phyloP scores from a whole-genome alignment of 2,888 invertebrate species.

The Mythimna pallens region DNA sequence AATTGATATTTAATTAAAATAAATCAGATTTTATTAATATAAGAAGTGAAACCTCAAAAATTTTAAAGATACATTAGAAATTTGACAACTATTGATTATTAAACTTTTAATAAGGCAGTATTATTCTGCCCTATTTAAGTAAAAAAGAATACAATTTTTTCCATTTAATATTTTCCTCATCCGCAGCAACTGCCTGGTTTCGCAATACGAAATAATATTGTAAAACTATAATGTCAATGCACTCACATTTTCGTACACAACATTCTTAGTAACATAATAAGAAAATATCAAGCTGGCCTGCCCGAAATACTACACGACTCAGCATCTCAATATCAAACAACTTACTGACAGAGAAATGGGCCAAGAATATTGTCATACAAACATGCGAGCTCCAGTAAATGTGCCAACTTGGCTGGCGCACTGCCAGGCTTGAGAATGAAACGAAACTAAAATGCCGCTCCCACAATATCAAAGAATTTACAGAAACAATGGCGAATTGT shows the following conservation, averaged over 20 bases:
- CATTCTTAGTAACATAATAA: slow-evolving; percentile 3
- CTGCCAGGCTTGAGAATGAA: slow-evolving; percentile 42
- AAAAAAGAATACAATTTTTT: too few species aligned
- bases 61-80: neutral
- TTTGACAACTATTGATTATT: neutral
- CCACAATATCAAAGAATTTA: slow-evolving; percentile 42
- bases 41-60: neutral
- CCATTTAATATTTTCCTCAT: neutral
- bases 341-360: slow-evolving; percentile 39
- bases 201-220: neutral
- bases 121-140: too few species aligned
- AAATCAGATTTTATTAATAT: too few species aligned
- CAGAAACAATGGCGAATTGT: slow-evolving; percentile 30
- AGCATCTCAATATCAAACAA: slow-evolving; percentile 38
- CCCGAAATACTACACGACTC: slow-evolving; percentile 24
- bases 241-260: slow-evolving; percentile 6
- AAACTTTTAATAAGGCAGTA: too few species aligned
- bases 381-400: slow-evolving; percentile 43
- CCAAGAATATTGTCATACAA: slow-evolving; percentile 49
- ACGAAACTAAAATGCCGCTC: slow-evolving; percentile 38
- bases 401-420: slow-evolving; percentile 52
- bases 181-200: neutral
- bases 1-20: too few species aligned
- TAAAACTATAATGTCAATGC: neutral
- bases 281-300: slow-evolving; percentile 18